Conservation (phyloP, 2,797 vertebrate genomes). For the Psittacula derbiana region DNA sequence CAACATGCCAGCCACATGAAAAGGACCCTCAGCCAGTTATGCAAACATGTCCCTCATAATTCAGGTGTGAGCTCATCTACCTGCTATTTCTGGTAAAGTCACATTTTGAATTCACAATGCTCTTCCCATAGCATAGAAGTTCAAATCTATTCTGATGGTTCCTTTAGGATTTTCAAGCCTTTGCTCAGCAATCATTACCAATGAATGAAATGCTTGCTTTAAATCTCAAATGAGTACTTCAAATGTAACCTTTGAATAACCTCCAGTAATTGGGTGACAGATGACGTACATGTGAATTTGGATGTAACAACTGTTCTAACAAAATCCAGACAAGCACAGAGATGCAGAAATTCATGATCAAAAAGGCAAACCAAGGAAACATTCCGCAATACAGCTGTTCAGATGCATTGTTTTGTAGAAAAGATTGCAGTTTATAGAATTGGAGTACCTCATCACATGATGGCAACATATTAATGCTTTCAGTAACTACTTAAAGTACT, state of each 20-base stretch:
- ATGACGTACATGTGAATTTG: constrained; percentile 24
- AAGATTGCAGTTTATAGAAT: not conserved
- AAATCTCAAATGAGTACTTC: constrained; percentile 43
- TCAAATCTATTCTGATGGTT: constrained; percentile 37
- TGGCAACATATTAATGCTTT: not conserved
- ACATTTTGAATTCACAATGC: constrained; percentile 40
- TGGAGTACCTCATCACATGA: not conserved
- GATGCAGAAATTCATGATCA: not conserved
- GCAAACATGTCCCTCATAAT: not conserved
- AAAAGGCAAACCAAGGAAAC: not conserved
- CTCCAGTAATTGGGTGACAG: constrained; percentile 48
- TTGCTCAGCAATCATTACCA: constrained; percentile 12
- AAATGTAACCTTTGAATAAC: constrained; percentile 61
- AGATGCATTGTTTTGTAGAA: not conserved
- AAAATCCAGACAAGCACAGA: constrained; percentile 3
- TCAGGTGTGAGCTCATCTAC: not conserved
- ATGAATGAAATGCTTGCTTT: constrained; percentile 20
- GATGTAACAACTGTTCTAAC: constrained; percentile 42
- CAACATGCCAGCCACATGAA: constrained; percentile 70
- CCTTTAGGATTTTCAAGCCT: constrained; percentile 50
- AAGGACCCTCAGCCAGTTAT: constrained; percentile 65
- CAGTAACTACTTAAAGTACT: not conserved
- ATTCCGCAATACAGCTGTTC: not conserved
- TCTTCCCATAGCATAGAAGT: constrained; percentile 20
- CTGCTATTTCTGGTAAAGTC: constrained; percentile 71